phyloP scores from a whole-genome alignment of 2,113 vertebrate genomes.

The Psilopogon haemacephalus region DNA sequence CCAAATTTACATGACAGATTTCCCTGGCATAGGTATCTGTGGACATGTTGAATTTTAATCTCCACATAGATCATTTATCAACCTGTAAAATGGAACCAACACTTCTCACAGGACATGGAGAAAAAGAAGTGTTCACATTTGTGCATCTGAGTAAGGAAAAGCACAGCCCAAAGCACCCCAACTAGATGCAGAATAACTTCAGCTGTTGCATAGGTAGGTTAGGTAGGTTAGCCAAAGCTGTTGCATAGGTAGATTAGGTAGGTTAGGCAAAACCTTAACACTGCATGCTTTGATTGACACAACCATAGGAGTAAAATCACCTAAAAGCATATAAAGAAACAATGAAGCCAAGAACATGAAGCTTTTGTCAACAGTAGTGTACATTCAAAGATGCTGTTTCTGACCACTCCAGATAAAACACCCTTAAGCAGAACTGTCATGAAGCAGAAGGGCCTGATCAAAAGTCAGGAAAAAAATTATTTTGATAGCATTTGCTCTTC shows the following conservation, averaged over 20 bases:
- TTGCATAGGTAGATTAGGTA: too few species aligned
- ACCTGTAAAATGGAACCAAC: not conserved
- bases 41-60: not conserved
- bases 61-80: not conserved
- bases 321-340: not conserved
- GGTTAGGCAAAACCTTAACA: not conserved
- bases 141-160: not conserved
- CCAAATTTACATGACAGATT: not conserved
- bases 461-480: not conserved
- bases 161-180: not conserved
- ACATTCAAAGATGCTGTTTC: not conserved
- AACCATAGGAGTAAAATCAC: not conserved
- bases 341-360: not conserved
- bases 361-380: not conserved
- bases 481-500: not conserved
- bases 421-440: not conserved
- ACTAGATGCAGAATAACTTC: not conserved
- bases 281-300: not conserved
- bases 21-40: not conserved
- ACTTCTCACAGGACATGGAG: not conserved
- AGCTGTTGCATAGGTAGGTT: too few species aligned
- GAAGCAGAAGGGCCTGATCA: not conserved
- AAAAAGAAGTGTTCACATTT: not conserved
- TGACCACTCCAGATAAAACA: not conserved
- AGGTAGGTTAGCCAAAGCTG: too few species aligned